phyloP scores from a whole-genome alignment of 2,797 vertebrate species.

The Craterocephalus amniculus region DNA sequence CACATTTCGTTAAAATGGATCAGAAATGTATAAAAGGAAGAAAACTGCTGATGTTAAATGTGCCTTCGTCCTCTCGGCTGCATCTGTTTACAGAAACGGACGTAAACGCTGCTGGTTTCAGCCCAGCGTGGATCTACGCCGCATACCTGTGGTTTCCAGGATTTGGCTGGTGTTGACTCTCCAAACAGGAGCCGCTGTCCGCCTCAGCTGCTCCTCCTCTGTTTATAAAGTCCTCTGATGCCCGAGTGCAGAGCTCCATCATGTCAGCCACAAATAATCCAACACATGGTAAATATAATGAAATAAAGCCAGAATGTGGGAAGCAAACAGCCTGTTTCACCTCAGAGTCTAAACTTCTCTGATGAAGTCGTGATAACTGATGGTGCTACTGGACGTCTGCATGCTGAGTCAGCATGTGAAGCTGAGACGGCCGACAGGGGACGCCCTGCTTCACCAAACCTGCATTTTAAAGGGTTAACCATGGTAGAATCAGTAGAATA shows the following conservation, averaged over 20 bases:
- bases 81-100: background rate
- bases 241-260: background rate
- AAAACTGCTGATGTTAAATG: background rate
- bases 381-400: constrained; percentile 10
- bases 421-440: constrained; percentile 38
- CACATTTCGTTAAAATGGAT: background rate
- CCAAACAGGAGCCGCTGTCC: background rate
- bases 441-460: constrained; percentile 42
- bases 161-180: background rate
- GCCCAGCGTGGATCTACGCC: background rate
- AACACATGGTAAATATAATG: background rate
- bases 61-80: background rate
- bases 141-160: constrained; percentile 17
- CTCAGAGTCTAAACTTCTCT: constrained; percentile 24
- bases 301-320: too few species aligned
- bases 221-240: background rate
- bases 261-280: too few species aligned
- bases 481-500: too few species aligned
- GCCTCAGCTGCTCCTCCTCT: background rate
- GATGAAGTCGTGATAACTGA: constrained; percentile 29
- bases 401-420: constrained; percentile 41
- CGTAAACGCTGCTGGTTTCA: background rate
- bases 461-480: constrained; percentile 1
- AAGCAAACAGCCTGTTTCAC: constrained; percentile 1
- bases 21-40: background rate